Conservation (phyloP, 2,797 vertebrate species). For the Gymnothorax javanicus region DNA sequence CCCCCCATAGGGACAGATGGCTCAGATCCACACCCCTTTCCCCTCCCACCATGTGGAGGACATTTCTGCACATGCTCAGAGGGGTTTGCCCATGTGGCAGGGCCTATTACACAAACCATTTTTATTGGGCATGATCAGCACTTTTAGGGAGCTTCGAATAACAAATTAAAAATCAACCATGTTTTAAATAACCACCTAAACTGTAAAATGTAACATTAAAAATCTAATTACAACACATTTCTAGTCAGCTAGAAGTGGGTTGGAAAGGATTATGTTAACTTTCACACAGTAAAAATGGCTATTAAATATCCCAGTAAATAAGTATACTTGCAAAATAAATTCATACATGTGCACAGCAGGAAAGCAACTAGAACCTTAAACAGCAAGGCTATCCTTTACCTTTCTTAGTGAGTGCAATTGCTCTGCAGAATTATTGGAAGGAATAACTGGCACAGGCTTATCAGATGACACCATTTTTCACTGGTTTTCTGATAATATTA, state of each 20-base stretch:
- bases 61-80: conserved; percentile 1
- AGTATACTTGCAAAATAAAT: neutral
- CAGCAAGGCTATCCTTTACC: neutral
- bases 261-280: neutral
- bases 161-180: neutral
- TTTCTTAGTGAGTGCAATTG: neutral
- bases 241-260: neutral
- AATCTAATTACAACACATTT: neutral
- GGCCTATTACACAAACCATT: conserved; percentile 1
- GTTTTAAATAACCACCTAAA: neutral
- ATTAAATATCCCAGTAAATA: neutral
- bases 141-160: neutral
- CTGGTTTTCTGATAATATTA: neutral
- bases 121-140: neutral
- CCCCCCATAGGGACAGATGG: conserved; percentile 13
- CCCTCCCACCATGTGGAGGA: neutral
- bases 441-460: neutral
- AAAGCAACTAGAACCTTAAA: neutral
- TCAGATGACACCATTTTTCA: neutral
- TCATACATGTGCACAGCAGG: neutral
- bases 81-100: conserved; percentile 1
- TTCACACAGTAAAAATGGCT: neutral
- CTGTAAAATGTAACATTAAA: neutral
- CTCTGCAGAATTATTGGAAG: neutral
- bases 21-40: neutral